Percentiles rank a stretch among this genome's conserved stretches.
Conservation (phyloP, 2,113 vertebrate genomes). For the Rostratula benghalensis region DNA sequence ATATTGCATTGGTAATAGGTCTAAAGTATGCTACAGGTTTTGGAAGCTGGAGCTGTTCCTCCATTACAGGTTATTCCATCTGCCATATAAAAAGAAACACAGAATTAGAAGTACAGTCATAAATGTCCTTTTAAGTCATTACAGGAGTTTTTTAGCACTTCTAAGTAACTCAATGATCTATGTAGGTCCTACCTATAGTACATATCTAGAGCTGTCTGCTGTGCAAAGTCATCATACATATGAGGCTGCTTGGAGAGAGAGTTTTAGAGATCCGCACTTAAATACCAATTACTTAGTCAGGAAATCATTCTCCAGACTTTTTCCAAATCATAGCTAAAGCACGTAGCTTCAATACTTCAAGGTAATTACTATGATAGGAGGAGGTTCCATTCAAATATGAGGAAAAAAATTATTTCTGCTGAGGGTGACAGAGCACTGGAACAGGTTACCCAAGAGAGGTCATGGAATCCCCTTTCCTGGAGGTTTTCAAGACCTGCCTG, state of each 20-base stretch:
- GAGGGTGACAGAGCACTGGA: too few relatives aligned
- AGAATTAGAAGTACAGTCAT: not conserved
- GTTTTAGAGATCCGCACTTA: not conserved
- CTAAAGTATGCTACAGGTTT: constrained; percentile 78
- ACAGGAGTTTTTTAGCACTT: not conserved
- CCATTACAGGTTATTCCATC: constrained; percentile 70
- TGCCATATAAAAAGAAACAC: constrained; percentile 23
- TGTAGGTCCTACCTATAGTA: not conserved
- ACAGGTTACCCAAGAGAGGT: too few relatives aligned
- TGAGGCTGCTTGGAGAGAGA: not conserved
- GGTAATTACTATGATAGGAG: not conserved
- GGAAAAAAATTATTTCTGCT: too few relatives aligned
- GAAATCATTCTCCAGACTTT: not conserved
- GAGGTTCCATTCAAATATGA: too few relatives aligned
- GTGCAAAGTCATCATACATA: not conserved
- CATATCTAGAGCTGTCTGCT: not conserved
- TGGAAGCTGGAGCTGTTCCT: constrained; percentile 69
- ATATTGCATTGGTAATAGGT: not conserved
- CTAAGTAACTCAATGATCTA: not conserved
- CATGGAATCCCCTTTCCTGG: too few relatives aligned
- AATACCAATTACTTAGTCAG: not conserved
- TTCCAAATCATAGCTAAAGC: not conserved
- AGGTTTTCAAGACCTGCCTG: too few relatives aligned
- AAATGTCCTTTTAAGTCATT: not conserved
- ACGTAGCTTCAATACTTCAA: not conserved